These are phyloP conservation scores for Sebastes oblongus DNA, from an alignment of 2,797 vertebrate species.

Conservation along the genomic window DNA sequence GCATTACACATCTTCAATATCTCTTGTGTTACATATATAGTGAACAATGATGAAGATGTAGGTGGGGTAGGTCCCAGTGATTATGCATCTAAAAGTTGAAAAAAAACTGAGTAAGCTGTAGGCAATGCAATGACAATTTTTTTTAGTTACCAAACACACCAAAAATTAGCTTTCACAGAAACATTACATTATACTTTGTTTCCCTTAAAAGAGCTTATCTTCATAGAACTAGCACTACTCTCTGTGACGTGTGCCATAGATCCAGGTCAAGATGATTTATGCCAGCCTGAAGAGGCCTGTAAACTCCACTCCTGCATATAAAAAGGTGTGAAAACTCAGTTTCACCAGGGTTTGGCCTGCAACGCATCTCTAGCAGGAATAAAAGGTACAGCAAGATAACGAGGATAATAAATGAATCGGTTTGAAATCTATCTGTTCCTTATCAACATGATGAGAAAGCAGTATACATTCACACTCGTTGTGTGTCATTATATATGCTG, in stretches of 20 bases:
- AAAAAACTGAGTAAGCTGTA: not conserved
- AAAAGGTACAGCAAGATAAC: slow-evolving; percentile 52
- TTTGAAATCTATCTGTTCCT: slow-evolving; percentile 48
- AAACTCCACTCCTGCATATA: slow-evolving; percentile 38
- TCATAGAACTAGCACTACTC: slow-evolving; percentile 6
- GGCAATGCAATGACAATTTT: accelerated
- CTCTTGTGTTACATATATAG: too few relatives aligned
- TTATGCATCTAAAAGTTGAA: not conserved
- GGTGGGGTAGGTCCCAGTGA: not conserved
- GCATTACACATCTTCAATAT: too few relatives aligned
- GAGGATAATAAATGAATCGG: slow-evolving; percentile 54
- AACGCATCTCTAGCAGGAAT: slow-evolving; percentile 36
- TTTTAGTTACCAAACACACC: not conserved
- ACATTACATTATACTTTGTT: not conserved
- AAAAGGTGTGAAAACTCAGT: slow-evolving; percentile 31
- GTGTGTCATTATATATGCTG: slow-evolving; percentile 11
- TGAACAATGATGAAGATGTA: too few relatives aligned
- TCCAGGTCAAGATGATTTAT: slow-evolving; percentile 69
- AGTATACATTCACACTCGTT: not conserved
- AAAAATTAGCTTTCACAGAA: not conserved
- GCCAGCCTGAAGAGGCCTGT: slow-evolving; percentile 27
- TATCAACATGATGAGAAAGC: slow-evolving; percentile 47
- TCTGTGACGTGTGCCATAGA: slow-evolving; percentile 36
- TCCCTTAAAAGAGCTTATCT: slow-evolving; percentile 8
- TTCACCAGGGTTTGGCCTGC: slow-evolving; percentile 25